A percentile compares a stretch with the other conserved stretches of the same genome.
Evolutionary conservation across 2,113 vertebrate species (phyloP).

Genomic region (Tetrax tetrax): DNA sequence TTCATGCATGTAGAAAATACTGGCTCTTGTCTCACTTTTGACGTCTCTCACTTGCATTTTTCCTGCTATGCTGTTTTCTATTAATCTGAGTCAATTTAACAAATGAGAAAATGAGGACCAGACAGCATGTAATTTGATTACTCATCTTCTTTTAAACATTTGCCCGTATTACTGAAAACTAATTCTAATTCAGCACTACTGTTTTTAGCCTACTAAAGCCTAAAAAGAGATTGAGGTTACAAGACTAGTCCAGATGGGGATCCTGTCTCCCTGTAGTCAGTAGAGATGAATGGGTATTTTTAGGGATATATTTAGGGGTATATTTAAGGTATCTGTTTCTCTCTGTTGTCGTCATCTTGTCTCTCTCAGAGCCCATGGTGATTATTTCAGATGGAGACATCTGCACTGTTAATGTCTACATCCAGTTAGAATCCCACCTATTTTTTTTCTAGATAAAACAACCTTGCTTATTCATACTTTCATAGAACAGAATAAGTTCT

Average conservation of each 20-base stretch:
- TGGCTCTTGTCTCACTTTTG: neutral
- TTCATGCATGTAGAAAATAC: neutral
- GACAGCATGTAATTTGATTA: neutral
- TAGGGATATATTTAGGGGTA: too few relatives aligned
- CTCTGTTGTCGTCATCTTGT: neutral
- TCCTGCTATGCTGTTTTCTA: conserved; percentile 4
- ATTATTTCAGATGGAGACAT: neutral
- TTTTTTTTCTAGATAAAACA: neutral
- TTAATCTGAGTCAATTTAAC: conserved; percentile 32
- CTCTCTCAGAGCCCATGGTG: neutral
- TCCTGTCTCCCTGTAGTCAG: neutral
- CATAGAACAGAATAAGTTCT: neutral
- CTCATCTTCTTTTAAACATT: conserved; percentile 14
- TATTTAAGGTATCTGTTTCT: neutral
- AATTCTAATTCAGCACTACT: neutral
- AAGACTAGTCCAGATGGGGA: neutral
- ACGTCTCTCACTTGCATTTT: neutral
- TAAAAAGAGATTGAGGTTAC: neutral
- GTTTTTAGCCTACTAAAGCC: neutral
- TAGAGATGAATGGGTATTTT: neutral
- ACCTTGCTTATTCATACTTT: neutral
- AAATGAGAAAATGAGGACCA: conserved; percentile 27
- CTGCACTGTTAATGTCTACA: neutral
- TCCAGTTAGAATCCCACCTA: neutral
- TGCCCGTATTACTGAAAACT: neutral